These are phyloP conservation scores for Chiloscyllium punctatum DNA, from an alignment of 2,797 vertebrate genomes.

Conservation along the genomic window DNA sequence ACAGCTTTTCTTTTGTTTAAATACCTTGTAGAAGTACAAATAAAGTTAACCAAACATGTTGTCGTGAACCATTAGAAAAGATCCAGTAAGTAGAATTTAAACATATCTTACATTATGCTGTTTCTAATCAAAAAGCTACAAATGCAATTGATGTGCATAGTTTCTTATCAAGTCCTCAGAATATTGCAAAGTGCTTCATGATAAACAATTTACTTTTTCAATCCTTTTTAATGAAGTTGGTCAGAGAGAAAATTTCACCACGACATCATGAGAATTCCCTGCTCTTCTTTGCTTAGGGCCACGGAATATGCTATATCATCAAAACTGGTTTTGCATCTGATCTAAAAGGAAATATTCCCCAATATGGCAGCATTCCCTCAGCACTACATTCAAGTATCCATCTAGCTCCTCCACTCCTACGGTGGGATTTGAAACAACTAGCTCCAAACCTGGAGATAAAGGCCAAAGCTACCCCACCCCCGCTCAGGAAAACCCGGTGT, in stretches of 20 bases:
- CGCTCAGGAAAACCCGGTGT: background rate
- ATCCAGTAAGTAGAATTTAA: background rate
- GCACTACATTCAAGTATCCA: no score
- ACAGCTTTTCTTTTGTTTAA: background rate
- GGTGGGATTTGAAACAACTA: background rate
- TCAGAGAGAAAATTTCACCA: background rate
- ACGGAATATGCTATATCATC: background rate
- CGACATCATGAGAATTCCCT: background rate
- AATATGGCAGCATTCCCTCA: background rate
- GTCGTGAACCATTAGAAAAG: background rate
- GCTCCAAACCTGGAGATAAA: background rate
- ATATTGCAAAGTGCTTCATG: background rate
- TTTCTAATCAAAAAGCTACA: background rate
- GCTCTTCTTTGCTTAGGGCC: background rate
- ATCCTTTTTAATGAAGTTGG: background rate
- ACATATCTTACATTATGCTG: background rate
- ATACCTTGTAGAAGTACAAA: background rate
- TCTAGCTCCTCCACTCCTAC: background rate
- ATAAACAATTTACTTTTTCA: background rate
- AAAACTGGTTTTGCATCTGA: background rate
- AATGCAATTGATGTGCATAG: background rate
- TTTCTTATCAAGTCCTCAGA: background rate
- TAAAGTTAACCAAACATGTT: background rate
- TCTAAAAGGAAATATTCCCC: background rate
- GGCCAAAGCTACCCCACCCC: background rate